Evolutionary conservation across 2,888 invertebrate genomes (phyloP).

Genomic region (Synergus laeviventris): DNA sequence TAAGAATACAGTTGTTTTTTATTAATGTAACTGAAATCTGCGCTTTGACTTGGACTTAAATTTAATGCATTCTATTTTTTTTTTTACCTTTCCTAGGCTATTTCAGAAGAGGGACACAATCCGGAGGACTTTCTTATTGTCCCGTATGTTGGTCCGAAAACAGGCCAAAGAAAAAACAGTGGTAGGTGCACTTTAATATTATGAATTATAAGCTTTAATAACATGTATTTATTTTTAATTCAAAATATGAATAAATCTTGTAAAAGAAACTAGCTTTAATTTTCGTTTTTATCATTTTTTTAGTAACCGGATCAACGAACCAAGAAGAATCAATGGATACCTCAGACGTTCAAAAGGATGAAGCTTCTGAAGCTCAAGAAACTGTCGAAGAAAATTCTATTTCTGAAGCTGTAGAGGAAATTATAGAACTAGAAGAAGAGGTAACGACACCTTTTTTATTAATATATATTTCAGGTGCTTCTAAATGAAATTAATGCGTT

Average conservation of each 20-base stretch:
- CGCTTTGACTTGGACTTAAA: no score
- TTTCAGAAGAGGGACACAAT: conserved; percentile 84
- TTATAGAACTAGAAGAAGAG: conserved; percentile 53
- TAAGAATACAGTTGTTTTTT: no score
- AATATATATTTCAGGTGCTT: background rate
- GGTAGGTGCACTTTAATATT: conserved; percentile 48
- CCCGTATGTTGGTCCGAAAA: conserved; percentile 65
- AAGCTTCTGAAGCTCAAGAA: conserved; percentile 57
- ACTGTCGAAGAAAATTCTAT: conserved; percentile 56
- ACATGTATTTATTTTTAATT: background rate
- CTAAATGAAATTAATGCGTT: background rate
- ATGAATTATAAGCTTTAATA: conserved; percentile 10
- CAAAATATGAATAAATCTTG: background rate
- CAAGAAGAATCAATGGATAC: conserved; percentile 63
- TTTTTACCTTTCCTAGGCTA: conserved; percentile 78
- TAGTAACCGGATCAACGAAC: conserved; percentile 53
- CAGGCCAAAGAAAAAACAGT: conserved; percentile 63
- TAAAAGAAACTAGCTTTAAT: background rate
- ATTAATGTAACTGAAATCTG: no score
- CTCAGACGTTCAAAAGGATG: conserved; percentile 64
- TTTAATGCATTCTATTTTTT: background rate
- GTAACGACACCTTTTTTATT: conserved; percentile 25
- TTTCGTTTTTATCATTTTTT: conserved; percentile 5
- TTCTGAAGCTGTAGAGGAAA: conserved; percentile 43
- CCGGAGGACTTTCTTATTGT: conserved; percentile 82